Base-by-base conservation (phyloP, 2,113 vertebrate genomes). In the chimpanzee (Pan troglodytes) region DNA sequence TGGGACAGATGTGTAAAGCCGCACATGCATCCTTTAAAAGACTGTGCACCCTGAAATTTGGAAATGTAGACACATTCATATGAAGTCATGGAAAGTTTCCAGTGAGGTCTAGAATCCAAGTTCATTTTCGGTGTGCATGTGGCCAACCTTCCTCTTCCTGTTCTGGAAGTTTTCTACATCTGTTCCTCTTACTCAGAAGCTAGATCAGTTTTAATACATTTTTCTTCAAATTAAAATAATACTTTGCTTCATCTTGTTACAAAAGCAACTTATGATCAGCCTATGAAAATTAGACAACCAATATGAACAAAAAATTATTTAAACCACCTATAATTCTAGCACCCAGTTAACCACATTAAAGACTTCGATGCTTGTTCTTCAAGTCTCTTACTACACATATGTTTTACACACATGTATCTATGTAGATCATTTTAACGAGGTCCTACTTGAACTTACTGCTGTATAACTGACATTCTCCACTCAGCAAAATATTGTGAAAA, bases 191-290 rank as follows among this genome's bases (percentile, higher is more conserved):
- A 81, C 0, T 0, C 67, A 82, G 50, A 92, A 67, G 48, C 79
- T 57, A n/a, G 43, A 67, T 78, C 4, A 3, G 8, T 81, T 84
- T 67, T 52, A 61, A 79, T 72, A 48, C 5, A 43, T 32, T n/a
- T 84, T 43, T 81, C 30, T 45, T 83, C 61, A 83, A 95, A 83
- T 93, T 96, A 92, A 92, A 91, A 50, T 68, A 76, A 76, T 18
- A 23, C 22, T 67, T 85, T 67, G 30, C 18, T 91, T 91, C 68
- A 64, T 83, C 78, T 32, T 59, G 9, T 82, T 72, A 68, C 30
- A 79, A 67, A 95, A 79, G 16, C 20, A 50, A 93, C 25, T 93
- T 61, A 52, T 32, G 23, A 13, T 45, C 90, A 70, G 2, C 35
- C 70, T 80, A 83, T 64, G 67, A 90, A 93, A 95, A 88, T 88